Percentiles rank a stretch among this genome's conserved stretches.
Conservation (phyloP, 2,797 vertebrate genomes). For the Alosa sapidissima region DNA sequence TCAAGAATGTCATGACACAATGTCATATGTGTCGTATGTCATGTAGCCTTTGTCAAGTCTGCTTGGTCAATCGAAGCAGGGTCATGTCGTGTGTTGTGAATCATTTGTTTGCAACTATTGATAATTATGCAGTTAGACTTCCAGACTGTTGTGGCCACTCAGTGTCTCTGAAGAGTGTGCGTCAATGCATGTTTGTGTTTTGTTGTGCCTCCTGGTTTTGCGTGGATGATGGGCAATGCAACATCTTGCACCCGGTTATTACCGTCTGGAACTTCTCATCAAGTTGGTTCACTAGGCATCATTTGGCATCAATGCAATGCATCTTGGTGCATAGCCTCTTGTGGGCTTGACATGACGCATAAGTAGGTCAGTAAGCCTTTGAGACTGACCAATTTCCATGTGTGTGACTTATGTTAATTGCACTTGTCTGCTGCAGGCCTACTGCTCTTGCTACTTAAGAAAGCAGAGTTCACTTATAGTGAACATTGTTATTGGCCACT, state of each 20-base stretch:
- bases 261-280: neutral
- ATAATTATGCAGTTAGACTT: neutral
- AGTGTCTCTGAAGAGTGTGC: neutral
- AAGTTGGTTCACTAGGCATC: neutral
- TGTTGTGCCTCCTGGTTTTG: neutral
- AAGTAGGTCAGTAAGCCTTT: constrained; percentile 26
- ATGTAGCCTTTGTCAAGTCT: too few relatives aligned
- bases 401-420: neutral
- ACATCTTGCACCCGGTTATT: neutral
- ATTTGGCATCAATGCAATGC: neutral
- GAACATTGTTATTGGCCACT: neutral
- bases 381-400: neutral
- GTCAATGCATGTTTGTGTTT: neutral
- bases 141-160: neutral
- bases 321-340: neutral
- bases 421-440: neutral
- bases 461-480: too few relatives aligned
- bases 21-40: too few relatives aligned
- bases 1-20: neutral
- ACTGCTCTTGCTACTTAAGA: too few relatives aligned
- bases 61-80: neutral
- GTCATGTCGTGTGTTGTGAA: neutral
- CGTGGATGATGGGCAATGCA: neutral
- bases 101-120: neutral
- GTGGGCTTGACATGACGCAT: neutral